Conservation (phyloP, 2,888 invertebrate genomes). For the Harpalus rubripes region DNA sequence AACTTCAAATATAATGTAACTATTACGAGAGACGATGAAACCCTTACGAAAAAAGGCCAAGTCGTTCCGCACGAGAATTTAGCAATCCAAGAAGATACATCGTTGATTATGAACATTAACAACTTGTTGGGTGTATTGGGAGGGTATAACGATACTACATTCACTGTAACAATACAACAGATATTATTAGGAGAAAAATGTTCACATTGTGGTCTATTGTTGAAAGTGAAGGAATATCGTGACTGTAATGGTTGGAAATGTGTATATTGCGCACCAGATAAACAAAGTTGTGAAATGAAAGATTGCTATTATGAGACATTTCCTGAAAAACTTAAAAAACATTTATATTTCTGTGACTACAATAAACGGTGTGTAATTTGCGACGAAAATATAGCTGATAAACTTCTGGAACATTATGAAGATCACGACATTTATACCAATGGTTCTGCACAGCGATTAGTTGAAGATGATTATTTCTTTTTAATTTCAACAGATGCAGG, state of each 20-base stretch:
- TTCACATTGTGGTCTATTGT: background rate
- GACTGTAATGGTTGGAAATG: background rate
- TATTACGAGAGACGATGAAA: background rate
- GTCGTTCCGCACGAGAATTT: background rate
- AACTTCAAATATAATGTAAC: background rate
- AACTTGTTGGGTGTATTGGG: background rate
- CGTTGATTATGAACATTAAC: background rate
- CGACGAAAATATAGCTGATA: background rate
- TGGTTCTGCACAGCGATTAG: background rate
- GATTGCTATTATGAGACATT: background rate
- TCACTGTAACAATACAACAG: background rate
- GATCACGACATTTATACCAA: background rate
- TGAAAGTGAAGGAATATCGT: background rate
- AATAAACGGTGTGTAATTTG: background rate
- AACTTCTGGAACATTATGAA: background rate
- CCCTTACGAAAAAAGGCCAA: background rate
- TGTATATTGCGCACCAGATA: background rate
- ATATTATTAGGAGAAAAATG: background rate
- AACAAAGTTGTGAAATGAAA: background rate
- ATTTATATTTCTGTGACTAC: background rate
- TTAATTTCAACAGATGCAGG: background rate
- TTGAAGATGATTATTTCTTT: background rate
- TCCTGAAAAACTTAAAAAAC: background rate
- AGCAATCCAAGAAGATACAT: too few relatives aligned
- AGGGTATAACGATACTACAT: constrained; percentile 2